Conservation (phyloP, 2,888 invertebrate species). For the Amphipoea oculea region DNA sequence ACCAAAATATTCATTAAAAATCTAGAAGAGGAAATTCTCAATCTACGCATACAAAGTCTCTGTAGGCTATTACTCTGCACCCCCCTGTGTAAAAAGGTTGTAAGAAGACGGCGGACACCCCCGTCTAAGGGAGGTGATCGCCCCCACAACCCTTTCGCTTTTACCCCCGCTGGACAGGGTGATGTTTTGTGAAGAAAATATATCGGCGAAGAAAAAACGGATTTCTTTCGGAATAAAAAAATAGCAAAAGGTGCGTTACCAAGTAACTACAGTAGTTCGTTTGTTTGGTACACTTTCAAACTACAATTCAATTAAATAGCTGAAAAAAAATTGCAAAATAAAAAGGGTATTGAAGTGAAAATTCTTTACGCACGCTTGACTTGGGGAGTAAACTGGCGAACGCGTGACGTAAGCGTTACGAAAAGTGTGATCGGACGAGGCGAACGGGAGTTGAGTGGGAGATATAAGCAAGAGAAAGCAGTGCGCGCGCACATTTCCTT, state of each 20-base stretch:
- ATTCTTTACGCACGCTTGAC: too few relatives aligned
- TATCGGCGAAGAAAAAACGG: constrained; percentile 33
- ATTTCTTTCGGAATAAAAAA: background rate
- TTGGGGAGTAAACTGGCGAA: too few relatives aligned
- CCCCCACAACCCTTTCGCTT: constrained; percentile 90
- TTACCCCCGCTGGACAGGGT: constrained; percentile 88
- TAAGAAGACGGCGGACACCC: constrained; percentile 90
- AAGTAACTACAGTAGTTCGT: too few relatives aligned
- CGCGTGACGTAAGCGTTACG: too few relatives aligned
- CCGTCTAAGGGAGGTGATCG: constrained; percentile 81
- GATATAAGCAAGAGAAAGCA: too few relatives aligned
- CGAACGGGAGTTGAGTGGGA: too few relatives aligned
- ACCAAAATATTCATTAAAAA: constrained; percentile 71
- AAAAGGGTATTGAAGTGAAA: background rate
- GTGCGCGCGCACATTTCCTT: too few relatives aligned
- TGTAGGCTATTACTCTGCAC: constrained; percentile 83
- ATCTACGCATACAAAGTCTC: constrained; percentile 78
- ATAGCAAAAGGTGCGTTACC: fast-evolving
- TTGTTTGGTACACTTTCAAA: background rate
- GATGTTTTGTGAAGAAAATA: constrained; percentile 75
- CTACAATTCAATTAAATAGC: background rate
- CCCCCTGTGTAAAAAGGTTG: constrained; percentile 90
- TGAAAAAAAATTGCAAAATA: background rate
- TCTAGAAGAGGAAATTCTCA: constrained; percentile 71
- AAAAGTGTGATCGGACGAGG: too few relatives aligned